These are phyloP conservation scores for Lepidurus couesii DNA, from an alignment of 1,140 invertebrate genomes.

Conservation along the genomic window DNA sequence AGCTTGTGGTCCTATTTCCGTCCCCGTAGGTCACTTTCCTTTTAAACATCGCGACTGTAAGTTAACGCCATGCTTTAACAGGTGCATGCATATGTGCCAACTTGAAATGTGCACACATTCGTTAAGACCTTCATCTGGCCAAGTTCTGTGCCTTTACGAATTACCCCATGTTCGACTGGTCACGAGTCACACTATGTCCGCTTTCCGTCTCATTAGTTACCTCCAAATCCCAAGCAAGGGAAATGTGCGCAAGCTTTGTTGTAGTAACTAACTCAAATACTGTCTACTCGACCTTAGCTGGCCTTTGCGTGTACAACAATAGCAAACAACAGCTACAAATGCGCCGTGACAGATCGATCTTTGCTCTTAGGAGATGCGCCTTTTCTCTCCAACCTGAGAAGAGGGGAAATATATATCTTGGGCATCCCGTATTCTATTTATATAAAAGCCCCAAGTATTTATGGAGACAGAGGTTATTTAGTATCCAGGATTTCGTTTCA, in stretches of 20 bases:
- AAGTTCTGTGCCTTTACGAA: background rate
- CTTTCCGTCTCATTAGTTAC: background rate
- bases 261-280: no score
- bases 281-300: background rate
- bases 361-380: background rate
- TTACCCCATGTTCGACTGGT: background rate
- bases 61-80: background rate
- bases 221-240: background rate
- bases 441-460: background rate
- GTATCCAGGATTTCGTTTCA: slow-evolving; percentile 8
- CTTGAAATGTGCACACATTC: background rate
- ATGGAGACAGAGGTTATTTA: background rate
- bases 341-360: slow-evolving; percentile 17
- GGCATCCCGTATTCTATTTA: background rate
- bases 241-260: background rate
- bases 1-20: slow-evolving; percentile 21
- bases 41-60: background rate
- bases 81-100: slow-evolving; percentile 12
- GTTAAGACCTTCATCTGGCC: background rate
- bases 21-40: slow-evolving; percentile 8
- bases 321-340: background rate
- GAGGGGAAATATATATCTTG: background rate
- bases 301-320: slow-evolving; percentile 14
- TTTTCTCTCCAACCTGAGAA: background rate
- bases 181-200: background rate